phyloP scores from a whole-genome alignment of 2,797 vertebrate species.

The Etheostoma nigrum region DNA sequence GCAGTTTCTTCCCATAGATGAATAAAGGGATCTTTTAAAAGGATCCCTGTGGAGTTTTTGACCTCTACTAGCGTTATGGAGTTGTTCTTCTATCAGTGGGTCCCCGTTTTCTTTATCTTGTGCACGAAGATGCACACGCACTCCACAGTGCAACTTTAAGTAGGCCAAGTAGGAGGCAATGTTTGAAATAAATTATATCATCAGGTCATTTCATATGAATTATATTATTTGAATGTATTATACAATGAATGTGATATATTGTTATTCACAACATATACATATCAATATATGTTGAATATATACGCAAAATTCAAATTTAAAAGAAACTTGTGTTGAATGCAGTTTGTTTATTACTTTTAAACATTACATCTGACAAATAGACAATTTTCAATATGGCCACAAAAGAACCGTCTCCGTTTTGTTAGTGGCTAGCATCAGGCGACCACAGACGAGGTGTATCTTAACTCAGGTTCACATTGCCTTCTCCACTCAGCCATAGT shows the following conservation, averaged over 20 bases:
- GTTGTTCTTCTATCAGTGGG: neutral
- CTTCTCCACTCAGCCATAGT: conserved; percentile 42
- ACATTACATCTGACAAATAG: neutral
- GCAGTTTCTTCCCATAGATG: neutral
- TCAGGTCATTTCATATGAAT: neutral
- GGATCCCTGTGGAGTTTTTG: neutral
- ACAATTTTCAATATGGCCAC: neutral
- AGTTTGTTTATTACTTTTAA: neutral
- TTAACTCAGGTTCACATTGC: conserved; percentile 33
- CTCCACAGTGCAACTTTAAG: neutral
- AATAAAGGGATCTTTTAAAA: neutral
- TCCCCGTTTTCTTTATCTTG: neutral
- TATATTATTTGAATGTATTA: neutral
- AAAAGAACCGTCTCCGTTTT: neutral
- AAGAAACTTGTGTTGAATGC: neutral
- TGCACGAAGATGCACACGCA: neutral
- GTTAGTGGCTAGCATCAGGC: neutral
- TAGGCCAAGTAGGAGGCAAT: neutral
- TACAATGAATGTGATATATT: too few species aligned
- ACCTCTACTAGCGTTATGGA: neutral
- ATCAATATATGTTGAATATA: neutral
- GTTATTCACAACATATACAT: neutral
- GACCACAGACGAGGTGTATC: conserved; percentile 1
- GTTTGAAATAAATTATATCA: neutral
- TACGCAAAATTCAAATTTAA: neutral